Percentiles rank a stretch among this genome's conserved stretches.
Conservation (phyloP, 2,113 vertebrate species). For the Callipepla californica region DNA sequence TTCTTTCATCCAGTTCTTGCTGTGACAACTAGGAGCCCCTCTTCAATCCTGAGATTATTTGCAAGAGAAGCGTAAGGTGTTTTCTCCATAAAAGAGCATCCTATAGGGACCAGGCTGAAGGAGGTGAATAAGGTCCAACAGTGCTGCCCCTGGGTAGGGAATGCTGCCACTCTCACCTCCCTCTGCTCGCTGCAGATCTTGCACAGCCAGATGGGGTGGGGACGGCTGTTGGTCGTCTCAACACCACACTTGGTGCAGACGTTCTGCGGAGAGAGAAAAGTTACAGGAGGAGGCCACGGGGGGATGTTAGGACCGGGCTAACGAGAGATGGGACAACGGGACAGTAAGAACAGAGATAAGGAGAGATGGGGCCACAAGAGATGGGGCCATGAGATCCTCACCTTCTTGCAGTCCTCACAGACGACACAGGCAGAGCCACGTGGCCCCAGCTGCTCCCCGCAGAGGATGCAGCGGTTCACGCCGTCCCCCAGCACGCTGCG, state of each 20-base stretch:
- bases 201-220: constrained; percentile 88
- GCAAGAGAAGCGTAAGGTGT: accelerated
- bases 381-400: constrained; percentile 34
- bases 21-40: background rate
- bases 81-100: background rate
- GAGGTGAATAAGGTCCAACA: accelerated
- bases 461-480: constrained; percentile 88
- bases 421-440: constrained; percentile 84
- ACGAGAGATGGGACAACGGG: too few relatives aligned
- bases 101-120: accelerated
- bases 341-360: background rate
- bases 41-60: too few relatives aligned
- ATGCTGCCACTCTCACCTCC: constrained; percentile 80
- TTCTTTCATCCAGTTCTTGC: background rate
- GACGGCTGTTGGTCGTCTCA: constrained; percentile 82
- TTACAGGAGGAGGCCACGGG: background rate
- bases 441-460: constrained; percentile 86
- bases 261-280: constrained; percentile 78
- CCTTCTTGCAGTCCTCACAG: constrained; percentile 94
- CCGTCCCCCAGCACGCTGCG: constrained; percentile 90
- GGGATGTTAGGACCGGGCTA: background rate
- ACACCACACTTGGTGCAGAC: constrained; percentile 92
- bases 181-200: constrained; percentile 94
- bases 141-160: background rate
- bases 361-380: background rate